Percentiles rank a stretch among this genome's conserved stretches.
Evolutionary conservation across 2,888 invertebrate genomes (phyloP).

Genomic region (Crocallis elinguaria): DNA sequence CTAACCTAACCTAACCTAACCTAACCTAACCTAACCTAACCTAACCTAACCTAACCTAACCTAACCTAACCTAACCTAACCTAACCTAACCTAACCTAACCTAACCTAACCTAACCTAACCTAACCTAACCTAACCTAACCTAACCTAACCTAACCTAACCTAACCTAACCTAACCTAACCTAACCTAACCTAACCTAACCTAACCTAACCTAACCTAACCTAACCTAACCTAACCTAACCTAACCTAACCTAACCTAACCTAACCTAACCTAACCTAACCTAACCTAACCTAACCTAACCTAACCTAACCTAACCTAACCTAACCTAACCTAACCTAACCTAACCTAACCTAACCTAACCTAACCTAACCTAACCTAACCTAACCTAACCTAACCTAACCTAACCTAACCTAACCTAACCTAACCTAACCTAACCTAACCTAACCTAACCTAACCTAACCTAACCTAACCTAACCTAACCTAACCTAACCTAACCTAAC

Average conservation of each 20-base stretch:
- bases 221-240: constrained; percentile 36
- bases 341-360: constrained; percentile 14
- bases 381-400: constrained; percentile 13
- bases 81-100: constrained; percentile 37
- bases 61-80: constrained; percentile 10
- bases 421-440: constrained; percentile 13
- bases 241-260: constrained; percentile 39
- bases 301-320: constrained; percentile 22
- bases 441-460: constrained; percentile 8
- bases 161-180: constrained; percentile 39
- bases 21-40: constrained; percentile 39
- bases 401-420: constrained; percentile 13
- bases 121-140: constrained; percentile 35
- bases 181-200: constrained; percentile 38
- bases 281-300: constrained; percentile 24
- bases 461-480: constrained; percentile 7
- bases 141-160: constrained; percentile 38
- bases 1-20: constrained; percentile 38
- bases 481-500: constrained; percentile 7
- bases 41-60: constrained; percentile 34
- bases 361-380: constrained; percentile 13
- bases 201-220: constrained; percentile 36
- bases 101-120: constrained; percentile 40
- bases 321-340: constrained; percentile 14
- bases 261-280: constrained; percentile 32